Evolutionary conservation across 2,113 vertebrate species (phyloP), one percentile per base, ranked within the genome.

Genomic region (Paramormyrops kingsleyae): DNA sequence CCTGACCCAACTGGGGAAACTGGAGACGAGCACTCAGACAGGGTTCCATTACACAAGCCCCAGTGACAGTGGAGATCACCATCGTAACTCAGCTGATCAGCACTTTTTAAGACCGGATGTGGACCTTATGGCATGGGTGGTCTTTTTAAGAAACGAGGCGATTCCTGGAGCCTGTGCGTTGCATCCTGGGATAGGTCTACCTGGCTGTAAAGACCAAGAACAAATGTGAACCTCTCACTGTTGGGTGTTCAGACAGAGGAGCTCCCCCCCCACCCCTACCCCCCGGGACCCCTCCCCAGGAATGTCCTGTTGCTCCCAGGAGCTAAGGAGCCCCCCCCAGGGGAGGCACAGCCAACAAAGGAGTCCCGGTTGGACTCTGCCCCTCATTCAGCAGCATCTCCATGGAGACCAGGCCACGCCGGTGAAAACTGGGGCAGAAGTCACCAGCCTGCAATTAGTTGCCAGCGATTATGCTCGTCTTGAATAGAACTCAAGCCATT

Each of bases 321-420:
- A 46, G 42, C 83, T 24, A 46, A 86, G 89, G 89, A 90, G 46
- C 39, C 27, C 89, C 74, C 49, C 92, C 92, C 77, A 53, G 53
- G 50, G 87, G 93, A 90, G 70, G 89, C 87, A 83, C 13, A 88
- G 89, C 92, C 91, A 91, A 93, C 93, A 94, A 94, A 95, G 87
- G 88, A 66, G 92, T 94, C 95, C 91, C 92, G 94, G 92, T 83
- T 91, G 88, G 92, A 95, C 91, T 88, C 90, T 91, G 85, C 91
- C 91, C 90, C 92, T 66, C 77, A 90, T 59, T 92, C 53, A 93
- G 93, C 90, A 92, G 70, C 87, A 70, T 92, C 59, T 44, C 92
- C 90, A 92, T 92, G 90, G 93, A 74, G 84, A 92, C 90, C n/a
- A 47, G n/a, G n/a, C 62, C 39, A 74, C 80, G 90, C 91, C 77